Conservation (phyloP, 2,113 vertebrate genomes). For the Hippocampus guttulatus region DNA sequence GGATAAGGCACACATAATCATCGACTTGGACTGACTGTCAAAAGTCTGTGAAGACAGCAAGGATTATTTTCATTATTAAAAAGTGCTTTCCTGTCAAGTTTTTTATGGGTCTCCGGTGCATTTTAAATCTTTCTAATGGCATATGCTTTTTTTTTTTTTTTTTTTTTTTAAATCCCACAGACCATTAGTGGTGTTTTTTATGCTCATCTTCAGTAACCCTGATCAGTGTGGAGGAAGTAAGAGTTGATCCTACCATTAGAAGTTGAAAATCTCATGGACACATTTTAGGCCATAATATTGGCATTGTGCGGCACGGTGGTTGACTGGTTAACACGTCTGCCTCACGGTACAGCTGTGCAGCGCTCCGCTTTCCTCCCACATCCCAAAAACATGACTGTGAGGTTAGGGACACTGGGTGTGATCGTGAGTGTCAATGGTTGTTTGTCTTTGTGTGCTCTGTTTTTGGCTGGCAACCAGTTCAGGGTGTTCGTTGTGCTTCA, state of each 20-base stretch:
- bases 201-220: background rate
- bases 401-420: no score
- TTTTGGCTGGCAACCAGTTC: no score
- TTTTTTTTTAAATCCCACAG: background rate
- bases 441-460: no score
- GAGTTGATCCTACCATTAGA: background rate
- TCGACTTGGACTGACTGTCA: background rate
- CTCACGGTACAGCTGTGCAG: no score
- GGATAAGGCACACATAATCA: background rate
- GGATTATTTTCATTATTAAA: constrained; percentile 9
- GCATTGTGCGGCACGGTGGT: background rate
- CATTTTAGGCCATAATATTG: background rate
- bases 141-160: background rate
- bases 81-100: background rate
- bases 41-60: background rate
- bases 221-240: background rate
- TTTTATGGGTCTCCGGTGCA: background rate
- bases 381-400: no score
- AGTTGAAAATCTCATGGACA: background rate
- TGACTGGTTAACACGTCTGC: no score
- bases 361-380: no score
- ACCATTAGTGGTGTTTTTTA: background rate
- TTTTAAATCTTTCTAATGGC: constrained; percentile 8
- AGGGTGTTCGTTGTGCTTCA: no score
- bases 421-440: no score